Conservation (phyloP, 1,140 invertebrate genomes). For the Anthonomus grandis region DNA sequence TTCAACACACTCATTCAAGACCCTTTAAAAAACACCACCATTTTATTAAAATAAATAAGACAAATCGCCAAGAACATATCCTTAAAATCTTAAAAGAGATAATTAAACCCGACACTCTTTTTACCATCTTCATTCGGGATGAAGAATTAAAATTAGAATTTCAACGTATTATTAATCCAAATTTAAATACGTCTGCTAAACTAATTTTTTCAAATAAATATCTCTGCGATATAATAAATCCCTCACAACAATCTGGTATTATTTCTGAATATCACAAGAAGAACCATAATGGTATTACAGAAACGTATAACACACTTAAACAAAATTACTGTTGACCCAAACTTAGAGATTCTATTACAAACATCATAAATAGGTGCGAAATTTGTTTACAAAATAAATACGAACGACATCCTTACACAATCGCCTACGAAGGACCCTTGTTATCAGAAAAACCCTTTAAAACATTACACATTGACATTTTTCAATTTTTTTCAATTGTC, state of each 20-base stretch:
- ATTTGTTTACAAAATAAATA: slow-evolving; percentile 28
- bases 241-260: neutral
- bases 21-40: slow-evolving; percentile 2
- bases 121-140: neutral
- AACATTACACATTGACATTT: slow-evolving; percentile 33
- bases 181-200: no score
- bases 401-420: slow-evolving; percentile 29
- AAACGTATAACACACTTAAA: slow-evolving; percentile 24
- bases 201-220: neutral
- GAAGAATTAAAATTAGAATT: slow-evolving; percentile 1
- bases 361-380: slow-evolving; percentile 28
- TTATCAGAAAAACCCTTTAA: slow-evolving; percentile 29
- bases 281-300: slow-evolving; percentile 29
- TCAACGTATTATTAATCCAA: slow-evolving; percentile 1
- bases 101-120: neutral
- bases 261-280: neutral
- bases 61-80: neutral
- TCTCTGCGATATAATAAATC: neutral
- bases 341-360: slow-evolving; percentile 23
- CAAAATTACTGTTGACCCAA: slow-evolving; percentile 28
- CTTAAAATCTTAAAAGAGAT: neutral
- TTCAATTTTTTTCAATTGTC: slow-evolving; percentile 20
- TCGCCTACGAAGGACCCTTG: slow-evolving; percentile 18
- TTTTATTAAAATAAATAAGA: neutral
- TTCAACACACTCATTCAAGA: neutral